Evolutionary conservation across 2,797 vertebrate genomes (phyloP).

Genomic region (Discoglossus pictus): DNA sequence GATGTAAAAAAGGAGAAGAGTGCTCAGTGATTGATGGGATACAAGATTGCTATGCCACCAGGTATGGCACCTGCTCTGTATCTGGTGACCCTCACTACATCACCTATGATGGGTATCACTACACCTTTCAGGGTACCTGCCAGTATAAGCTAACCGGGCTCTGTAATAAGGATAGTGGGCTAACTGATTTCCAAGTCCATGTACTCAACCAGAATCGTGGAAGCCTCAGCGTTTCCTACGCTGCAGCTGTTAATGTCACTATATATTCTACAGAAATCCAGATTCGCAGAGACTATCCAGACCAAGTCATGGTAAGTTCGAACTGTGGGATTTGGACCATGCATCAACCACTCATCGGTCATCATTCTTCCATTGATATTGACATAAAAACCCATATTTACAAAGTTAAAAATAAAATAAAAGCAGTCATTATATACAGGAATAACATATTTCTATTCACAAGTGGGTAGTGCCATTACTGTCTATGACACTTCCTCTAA

Average conservation of each 20-base stretch:
- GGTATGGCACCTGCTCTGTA: conserved; percentile 59
- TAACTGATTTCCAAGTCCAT: conserved; percentile 22
- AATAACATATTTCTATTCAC: no score
- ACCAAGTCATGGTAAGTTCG: conserved; percentile 32
- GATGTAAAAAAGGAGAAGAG: conserved; percentile 54
- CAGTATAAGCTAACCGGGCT: conserved; percentile 37
- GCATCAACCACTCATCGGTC: no score
- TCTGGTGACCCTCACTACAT: conserved; percentile 59
- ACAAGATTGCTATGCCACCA: conserved; percentile 61
- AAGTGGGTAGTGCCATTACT: no score
- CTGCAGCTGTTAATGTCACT: conserved; percentile 16
- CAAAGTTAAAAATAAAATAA: no score
- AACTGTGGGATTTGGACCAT: no score
- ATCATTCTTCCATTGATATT: no score
- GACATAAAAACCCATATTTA: no score
- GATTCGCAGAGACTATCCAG: conserved; percentile 25
- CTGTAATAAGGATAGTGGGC: not conserved
- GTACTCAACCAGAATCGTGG: conserved; percentile 36
- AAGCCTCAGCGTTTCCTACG: conserved; percentile 30
- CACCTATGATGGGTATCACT: conserved; percentile 63
- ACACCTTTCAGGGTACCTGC: conserved; percentile 67
- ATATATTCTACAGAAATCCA: conserved; percentile 35
- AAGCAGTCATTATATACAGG: no score
- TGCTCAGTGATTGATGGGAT: conserved; percentile 59
- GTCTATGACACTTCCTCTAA: no score